Base-by-base conservation (phyloP, 1,140 invertebrate genomes). In the Zaprionus inermis region DNA sequence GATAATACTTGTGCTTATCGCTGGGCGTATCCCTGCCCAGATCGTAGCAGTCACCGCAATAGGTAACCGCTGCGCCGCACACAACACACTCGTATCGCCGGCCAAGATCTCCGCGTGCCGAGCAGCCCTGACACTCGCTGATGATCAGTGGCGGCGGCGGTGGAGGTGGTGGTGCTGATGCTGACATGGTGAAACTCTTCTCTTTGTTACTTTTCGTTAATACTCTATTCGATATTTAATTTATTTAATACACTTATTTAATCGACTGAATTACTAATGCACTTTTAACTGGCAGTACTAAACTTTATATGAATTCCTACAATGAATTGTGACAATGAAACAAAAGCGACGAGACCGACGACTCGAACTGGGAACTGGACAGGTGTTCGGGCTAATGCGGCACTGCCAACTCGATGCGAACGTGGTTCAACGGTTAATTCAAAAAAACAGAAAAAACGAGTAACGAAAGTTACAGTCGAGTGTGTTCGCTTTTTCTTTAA, bases 1-100 rank as follows among this genome's bases (percentile, higher is more conserved):
- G 76, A 58, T 79, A 83, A 34, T 77, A 73, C n/a, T 73, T 83
- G 52, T 84, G 80, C 11, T n/a, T 36, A 7, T 57, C 22, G 16
- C 18, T 54, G 5, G 64, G n/a, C 9, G 12, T n/a, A 12, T 76
- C 72, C 16, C 68, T 72, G 32, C 55, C 65, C 30, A 22, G 46
- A 9, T 70, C 65, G 14, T 66, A 76, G 9, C 80, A 83, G 5
- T 51, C 36, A 11, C 67, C 80, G 18, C 81, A 83, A 55, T 76
- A 79, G 12, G 44, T 64, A 16, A 82, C 59, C 22, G 67, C 22
- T 5, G 46, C 16, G 0, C 72, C 76, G 32, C 76, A 83, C 5
- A 83, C 72, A 6, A 34, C 41, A 44, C 81, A 84, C 41, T 83
- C 73, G 49, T 79, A 83, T 0, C 76, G 52, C 3, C 64, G 22